These are phyloP conservation scores for Atlantisia rogersi DNA, from an alignment of 2,113 vertebrate genomes.

Conservation along the genomic window DNA sequence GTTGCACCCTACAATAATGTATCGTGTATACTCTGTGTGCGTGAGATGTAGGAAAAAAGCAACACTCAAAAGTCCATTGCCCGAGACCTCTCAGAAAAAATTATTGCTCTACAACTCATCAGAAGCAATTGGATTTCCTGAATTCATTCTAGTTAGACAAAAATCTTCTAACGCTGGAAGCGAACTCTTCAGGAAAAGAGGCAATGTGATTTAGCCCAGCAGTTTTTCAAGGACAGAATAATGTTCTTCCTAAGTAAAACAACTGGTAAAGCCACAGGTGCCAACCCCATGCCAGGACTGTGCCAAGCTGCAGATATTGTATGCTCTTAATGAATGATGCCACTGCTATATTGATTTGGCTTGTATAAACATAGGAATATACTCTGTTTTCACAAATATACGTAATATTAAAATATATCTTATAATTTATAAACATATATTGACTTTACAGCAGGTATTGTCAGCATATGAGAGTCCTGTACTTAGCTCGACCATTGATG, in stretches of 20 bases:
- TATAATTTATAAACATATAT: background rate
- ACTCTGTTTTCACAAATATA: background rate
- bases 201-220: background rate
- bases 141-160: background rate
- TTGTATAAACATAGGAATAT: background rate
- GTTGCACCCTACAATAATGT: background rate
- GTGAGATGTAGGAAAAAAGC: background rate
- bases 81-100: background rate
- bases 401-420: background rate
- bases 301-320: background rate
- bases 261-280: background rate
- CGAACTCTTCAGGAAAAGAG: background rate
- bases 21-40: background rate
- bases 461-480: background rate
- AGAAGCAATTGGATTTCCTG: background rate
- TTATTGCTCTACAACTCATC: background rate
- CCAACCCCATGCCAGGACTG: accelerated
- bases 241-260: background rate
- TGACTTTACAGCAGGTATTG: background rate
- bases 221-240: constrained; percentile 2
- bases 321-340: background rate
- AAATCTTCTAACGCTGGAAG: background rate
- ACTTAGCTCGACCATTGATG: background rate
- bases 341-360: background rate
- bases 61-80: background rate